Conservation (phyloP, 37 sponge, comb jelly and placozoan genomes). For the Agelas oroides region DNA sequence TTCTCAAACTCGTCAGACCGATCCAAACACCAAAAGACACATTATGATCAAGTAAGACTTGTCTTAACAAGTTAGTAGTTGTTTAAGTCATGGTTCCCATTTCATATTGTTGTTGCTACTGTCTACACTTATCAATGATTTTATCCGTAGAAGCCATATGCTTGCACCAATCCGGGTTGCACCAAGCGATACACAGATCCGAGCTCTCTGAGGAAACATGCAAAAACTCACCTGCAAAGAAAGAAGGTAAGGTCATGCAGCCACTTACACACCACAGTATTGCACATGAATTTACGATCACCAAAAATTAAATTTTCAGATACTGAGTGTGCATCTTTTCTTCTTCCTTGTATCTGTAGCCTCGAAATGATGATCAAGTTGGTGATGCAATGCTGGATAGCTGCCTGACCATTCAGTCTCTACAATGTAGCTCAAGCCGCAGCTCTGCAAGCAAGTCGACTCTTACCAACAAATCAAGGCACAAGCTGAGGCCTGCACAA, state of each 20-base stretch:
- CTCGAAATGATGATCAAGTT: conserved; percentile 36
- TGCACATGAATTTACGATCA: background rate
- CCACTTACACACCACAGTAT: too few species aligned
- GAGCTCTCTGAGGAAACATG: conserved; percentile 92
- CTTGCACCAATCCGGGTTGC: conserved; percentile 88
- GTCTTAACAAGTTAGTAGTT: background rate
- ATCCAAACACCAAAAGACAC: conserved; percentile 93
- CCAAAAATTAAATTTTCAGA: too few species aligned
- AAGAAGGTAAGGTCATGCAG: conserved; percentile 66
- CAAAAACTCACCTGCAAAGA: conserved; percentile 74
- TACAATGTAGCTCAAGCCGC: background rate
- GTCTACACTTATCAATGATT: background rate
- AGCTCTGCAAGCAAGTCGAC: background rate
- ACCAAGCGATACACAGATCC: conserved; percentile 95
- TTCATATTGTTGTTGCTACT: background rate
- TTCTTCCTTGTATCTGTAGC: conserved; percentile 23
- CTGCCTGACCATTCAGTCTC: conserved; percentile 50
- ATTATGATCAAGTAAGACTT: conserved; percentile 77
- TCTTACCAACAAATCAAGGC: background rate
- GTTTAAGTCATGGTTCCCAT: background rate
- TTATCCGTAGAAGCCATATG: conserved; percentile 87
- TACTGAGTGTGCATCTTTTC: background rate
- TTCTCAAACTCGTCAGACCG: conserved; percentile 97
- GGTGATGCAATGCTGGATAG: conserved; percentile 15
- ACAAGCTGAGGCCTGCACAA: background rate